Evolutionary conservation across 2,888 invertebrate genomes (phyloP), one percentile per base, ranked within the genome.

Genomic region (Drosophila nigritarsus): DNA sequence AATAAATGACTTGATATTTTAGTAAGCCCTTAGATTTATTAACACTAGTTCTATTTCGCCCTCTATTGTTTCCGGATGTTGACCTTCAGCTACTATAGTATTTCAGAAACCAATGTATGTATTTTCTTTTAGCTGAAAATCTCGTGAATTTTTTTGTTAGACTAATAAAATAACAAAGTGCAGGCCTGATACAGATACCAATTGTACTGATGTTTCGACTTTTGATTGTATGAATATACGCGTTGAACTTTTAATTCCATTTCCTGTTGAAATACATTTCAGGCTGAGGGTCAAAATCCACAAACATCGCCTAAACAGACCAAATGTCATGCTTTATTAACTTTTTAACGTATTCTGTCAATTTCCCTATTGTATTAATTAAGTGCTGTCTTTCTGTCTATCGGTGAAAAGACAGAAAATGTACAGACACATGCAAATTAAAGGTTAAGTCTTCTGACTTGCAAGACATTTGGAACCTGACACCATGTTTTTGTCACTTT

Each of bases 331-430:
- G 69, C 65, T 64, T 75, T 71, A 70, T 70, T 82, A 69, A 75
- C 71, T 76, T 75, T 36, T 50, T 40, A 66, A 62, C 72, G 56
- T 64, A 66, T 66, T 65, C 61, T 38, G 63, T 56, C 62, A 64
- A 79, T 73, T 81, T 85, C 61, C 69, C 75, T 54, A 24, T 27
- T 58, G 68, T 69, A 40, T 82, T 75, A 75, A 82, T 84, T 73
- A 78, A 71, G 65, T 69, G 56, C 42, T 48, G 75, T 45, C 59
- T 51, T 59, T 9, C 59, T 51, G 59, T 11, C 51, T 30, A 29
- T 65, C 34, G 62, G n/a, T 70, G 36, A 40, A 50, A 54, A 65
- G 58, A 65, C 69, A 27, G 54, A 30, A 51, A 75, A 61, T 64
- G 63, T 49, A 38, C 51, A 34, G 36, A 45, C 51, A 58, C 40